These are phyloP conservation scores for Papilio gigon DNA, from an alignment of 2,888 invertebrate genomes.

Conservation along the genomic window DNA sequence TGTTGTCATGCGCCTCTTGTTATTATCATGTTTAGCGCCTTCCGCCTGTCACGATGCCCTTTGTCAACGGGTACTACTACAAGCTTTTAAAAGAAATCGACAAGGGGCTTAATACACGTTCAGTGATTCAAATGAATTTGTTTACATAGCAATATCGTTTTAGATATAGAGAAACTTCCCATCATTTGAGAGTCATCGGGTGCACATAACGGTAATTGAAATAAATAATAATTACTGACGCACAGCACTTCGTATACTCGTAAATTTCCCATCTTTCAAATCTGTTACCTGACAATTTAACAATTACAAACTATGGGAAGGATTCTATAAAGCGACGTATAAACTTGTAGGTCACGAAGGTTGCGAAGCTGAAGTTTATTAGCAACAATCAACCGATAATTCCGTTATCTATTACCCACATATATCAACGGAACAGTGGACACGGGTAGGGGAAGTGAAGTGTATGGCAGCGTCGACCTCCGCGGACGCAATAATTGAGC, in stretches of 20 bases:
- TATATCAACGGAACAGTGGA: slow-evolving; percentile 55
- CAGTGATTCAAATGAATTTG: not conserved
- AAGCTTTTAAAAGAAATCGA: slow-evolving; percentile 15
- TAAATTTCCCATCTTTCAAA: slow-evolving; percentile 22
- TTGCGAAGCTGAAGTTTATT: slow-evolving; percentile 30
- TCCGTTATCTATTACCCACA: slow-evolving; percentile 38
- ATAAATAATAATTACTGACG: slow-evolving; percentile 20
- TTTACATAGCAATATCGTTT: not conserved
- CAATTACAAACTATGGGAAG: slow-evolving; percentile 20
- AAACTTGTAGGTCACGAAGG: slow-evolving; percentile 26
- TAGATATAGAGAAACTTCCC: not conserved
- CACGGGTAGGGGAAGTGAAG: slow-evolving; percentile 64
- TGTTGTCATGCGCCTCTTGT: slow-evolving; percentile 76
- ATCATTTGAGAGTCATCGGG: slow-evolving; percentile 9
- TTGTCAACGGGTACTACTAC: slow-evolving; percentile 30
- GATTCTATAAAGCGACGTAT: slow-evolving; percentile 11
- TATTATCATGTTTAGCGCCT: slow-evolving; percentile 73
- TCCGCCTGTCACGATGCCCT: slow-evolving; percentile 47
- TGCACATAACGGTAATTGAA: not conserved
- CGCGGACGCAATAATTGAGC: slow-evolving; percentile 82
- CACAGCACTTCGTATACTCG: slow-evolving; percentile 7
- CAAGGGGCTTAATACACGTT: not conserved
- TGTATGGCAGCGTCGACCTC: slow-evolving; percentile 69
- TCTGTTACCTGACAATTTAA: slow-evolving; percentile 4
- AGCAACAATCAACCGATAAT: slow-evolving; percentile 37